These are phyloP conservation scores for Stictonetta naevosa DNA, from an alignment of 2,113 vertebrate genomes.

Conservation along the genomic window DNA sequence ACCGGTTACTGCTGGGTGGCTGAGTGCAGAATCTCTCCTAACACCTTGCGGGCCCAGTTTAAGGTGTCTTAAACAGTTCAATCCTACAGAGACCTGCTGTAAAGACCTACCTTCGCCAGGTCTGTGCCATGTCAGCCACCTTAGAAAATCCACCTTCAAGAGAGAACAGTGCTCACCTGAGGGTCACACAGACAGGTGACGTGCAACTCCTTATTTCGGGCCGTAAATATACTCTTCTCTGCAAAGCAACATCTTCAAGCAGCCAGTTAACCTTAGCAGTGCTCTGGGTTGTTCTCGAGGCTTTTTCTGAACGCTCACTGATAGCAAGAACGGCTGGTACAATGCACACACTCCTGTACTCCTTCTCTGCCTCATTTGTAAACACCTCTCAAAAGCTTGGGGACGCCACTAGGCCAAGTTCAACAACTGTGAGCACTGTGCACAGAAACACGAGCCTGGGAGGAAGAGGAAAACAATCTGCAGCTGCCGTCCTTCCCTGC, in stretches of 20 bases:
- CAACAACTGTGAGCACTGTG: fast-evolving
- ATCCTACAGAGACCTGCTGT: neutral
- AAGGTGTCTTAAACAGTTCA: neutral
- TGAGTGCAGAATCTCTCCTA: neutral
- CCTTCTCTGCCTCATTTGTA: neutral
- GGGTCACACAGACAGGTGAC: neutral
- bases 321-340: neutral
- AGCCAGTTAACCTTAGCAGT: neutral
- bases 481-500: neutral
- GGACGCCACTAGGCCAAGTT: neutral
- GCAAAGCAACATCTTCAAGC: neutral
- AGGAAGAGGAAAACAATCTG: neutral
- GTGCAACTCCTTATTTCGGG: neutral
- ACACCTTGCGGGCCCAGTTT: neutral
- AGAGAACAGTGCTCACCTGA: neutral
- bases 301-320: neutral
- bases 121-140: neutral
- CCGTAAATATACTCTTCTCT: neutral
- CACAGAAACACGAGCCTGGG: neutral
- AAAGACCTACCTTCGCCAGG: neutral
- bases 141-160: neutral
- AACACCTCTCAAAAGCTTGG: neutral
- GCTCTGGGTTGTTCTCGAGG: neutral
- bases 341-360: neutral
- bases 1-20: neutral